A percentile compares a stretch with the other conserved stretches of the same genome.
Conservation (phyloP, 1,140 invertebrate genomes). For the Calycopis cecrops region DNA sequence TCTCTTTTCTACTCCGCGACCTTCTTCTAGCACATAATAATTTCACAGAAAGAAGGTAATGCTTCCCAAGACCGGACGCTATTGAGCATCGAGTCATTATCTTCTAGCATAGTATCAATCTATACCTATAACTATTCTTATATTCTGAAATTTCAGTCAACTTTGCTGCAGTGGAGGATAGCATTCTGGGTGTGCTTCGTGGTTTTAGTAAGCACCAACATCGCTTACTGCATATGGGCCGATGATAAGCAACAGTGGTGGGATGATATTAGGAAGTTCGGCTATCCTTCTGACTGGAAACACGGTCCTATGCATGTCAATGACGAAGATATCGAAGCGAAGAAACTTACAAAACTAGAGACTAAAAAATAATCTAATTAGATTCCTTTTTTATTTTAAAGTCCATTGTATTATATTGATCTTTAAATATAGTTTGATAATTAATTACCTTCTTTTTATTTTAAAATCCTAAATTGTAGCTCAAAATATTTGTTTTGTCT, state of each 20-base stretch:
- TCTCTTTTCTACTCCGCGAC: no score
- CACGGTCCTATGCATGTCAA: conserved; percentile 32
- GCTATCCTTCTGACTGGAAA: conserved; percentile 55
- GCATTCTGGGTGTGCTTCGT: conserved; percentile 88
- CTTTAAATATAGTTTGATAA: no score
- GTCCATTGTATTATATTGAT: no score
- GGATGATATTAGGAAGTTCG: conserved; percentile 73
- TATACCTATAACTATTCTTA: neutral
- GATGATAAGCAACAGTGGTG: conserved; percentile 83
- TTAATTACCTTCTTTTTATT: no score
- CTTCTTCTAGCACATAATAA: no score
- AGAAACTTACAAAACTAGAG: conserved; percentile 30
- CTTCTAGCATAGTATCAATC: no score
- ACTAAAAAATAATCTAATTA: conserved; percentile 16
- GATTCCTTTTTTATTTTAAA: no score
- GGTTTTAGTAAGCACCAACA: conserved; percentile 81
- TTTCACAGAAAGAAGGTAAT: no score
- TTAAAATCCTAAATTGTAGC: no score
- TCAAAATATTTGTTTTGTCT: no score
- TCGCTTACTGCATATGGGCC: conserved; percentile 82
- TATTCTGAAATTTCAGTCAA: conserved; percentile 75
- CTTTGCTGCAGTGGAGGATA: conserved; percentile 82
- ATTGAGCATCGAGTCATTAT: no score
- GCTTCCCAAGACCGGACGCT: no score
- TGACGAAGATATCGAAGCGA: conserved; percentile 19